A percentile compares a stretch with the other conserved stretches of the same genome.
Conservation (phyloP, 92 coral and sea anemone genomes). For the Siderastrea siderea region DNA sequence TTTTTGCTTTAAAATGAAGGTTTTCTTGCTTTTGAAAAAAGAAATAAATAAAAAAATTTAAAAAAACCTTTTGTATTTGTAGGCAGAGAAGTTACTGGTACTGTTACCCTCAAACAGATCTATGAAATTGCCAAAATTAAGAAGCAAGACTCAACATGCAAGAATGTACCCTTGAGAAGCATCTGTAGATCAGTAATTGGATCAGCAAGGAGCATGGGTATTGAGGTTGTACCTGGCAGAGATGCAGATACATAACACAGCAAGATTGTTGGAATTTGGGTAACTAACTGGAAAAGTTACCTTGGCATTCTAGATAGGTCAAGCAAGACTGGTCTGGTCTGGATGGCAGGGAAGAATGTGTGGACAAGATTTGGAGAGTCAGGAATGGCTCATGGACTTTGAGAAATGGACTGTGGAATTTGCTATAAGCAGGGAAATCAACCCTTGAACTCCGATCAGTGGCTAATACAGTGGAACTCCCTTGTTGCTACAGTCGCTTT, state of each 20-base stretch:
- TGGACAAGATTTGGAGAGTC: not conserved
- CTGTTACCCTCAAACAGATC: constrained; percentile 91
- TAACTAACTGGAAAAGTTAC: not conserved
- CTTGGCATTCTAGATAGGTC: not conserved
- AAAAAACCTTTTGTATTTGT: not conserved
- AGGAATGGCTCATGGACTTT: not conserved
- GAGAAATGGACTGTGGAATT: not conserved
- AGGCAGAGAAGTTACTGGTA: constrained; percentile 94
- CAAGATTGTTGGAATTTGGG: too few species aligned
- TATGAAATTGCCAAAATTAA: constrained; percentile 95
- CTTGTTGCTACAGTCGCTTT: not conserved
- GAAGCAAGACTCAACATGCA: constrained; percentile 81
- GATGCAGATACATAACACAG: constrained; percentile 49
- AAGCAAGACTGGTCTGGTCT: not conserved
- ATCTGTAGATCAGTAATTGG: constrained; percentile 93
- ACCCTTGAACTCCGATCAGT: not conserved
- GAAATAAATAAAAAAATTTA: too few species aligned
- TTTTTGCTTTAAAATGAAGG: too few species aligned
- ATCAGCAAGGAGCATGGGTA: constrained; percentile 96
- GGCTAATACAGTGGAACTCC: not conserved
- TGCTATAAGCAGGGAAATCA: not conserved
- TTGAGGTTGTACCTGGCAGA: constrained; percentile 78
- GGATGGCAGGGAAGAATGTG: not conserved
- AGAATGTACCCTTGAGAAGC: constrained; percentile 88
- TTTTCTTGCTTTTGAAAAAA: too few species aligned